Conservation (phyloP, 2,888 invertebrate species). For the Myathropa florea region DNA sequence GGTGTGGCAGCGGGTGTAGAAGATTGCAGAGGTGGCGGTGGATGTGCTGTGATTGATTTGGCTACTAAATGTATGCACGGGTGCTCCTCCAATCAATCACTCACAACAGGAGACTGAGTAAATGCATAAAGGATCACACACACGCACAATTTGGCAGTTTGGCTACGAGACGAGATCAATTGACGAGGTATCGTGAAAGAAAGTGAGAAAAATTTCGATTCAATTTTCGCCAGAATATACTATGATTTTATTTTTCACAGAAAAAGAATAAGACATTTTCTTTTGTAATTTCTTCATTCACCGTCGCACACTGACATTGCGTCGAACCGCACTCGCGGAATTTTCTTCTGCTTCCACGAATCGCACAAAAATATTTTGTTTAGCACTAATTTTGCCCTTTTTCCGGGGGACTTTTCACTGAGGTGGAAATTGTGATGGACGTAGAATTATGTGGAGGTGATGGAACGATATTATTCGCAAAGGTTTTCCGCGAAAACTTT, state of each 20-base stretch:
- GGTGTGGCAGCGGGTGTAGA: neutral
- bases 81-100: conserved; percentile 61
- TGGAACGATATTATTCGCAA: neutral
- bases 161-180: neutral
- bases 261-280: conserved; percentile 14
- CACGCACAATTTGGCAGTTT: neutral
- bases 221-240: neutral
- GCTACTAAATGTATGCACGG: conserved; percentile 26
- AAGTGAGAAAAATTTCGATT: conserved; percentile 5
- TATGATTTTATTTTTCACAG: conserved; percentile 4
- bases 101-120: conserved; percentile 7
- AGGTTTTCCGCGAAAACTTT: conserved; percentile 21
- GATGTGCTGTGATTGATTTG: conserved; percentile 23
- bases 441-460: neutral
- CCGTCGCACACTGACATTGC: conserved; percentile 58
- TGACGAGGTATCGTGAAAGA: neutral
- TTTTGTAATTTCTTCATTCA: conserved; percentile 56
- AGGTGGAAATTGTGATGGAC: neutral
- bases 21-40: neutral
- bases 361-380: neutral
- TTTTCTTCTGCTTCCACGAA: conserved; percentile 27
- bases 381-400: neutral
- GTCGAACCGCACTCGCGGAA: conserved; percentile 53
- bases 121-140: conserved; percentile 50
- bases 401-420: neutral